Base-by-base conservation (phyloP, 2,797 vertebrate species). In the Distichodus sexfasciatus region DNA sequence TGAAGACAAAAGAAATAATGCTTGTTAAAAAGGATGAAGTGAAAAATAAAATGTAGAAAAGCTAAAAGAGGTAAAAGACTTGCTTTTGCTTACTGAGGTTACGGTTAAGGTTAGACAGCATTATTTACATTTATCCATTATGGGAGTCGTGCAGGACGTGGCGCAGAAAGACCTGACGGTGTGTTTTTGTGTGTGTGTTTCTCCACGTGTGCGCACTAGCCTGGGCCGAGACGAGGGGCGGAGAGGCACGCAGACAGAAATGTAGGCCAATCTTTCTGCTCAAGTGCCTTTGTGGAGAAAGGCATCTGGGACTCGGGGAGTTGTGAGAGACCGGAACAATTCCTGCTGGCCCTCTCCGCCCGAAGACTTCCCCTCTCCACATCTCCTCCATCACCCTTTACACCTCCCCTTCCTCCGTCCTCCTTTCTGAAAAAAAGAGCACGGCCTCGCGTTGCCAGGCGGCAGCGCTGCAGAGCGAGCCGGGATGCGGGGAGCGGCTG, bases 231-330 rank as follows among this genome's bases (percentile, higher is more conserved):
- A 4, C 63, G 58, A 36, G 74, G 74, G 60, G 66, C 68, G 33
- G 46, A 69, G 6, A 14, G 86, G 81, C 72, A 73, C 6, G 81
- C 81, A 87, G 84, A 78, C 60, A 74, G 79, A 91, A 90, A 96
- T 93, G 85, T 94, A 92, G 94, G 94, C 88, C 94, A 93, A 92
- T 94, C 82, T 88, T 95, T 96, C 92, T 94, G 91, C 92, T 93
- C 88, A 91, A 89, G 86, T 91, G 92, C 86, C 85, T 91, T 79
- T 76, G 67, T 79, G 79, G 72, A 83, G 48, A 80, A 87, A 80
- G 75, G 58, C 71, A 72, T 55, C 74, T 74, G 78, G 76, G 79
- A 75, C 28, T 50, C 38, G 24, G 58, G 50, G 59, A 72, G 67
- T 73, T 72, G 69, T 60, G 61, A 58, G 70, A 70, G 58, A 64